Percentiles rank a stretch among this genome's conserved stretches.
Conservation (phyloP, 1,140 invertebrate species). For the Drosophila ohnishii region DNA sequence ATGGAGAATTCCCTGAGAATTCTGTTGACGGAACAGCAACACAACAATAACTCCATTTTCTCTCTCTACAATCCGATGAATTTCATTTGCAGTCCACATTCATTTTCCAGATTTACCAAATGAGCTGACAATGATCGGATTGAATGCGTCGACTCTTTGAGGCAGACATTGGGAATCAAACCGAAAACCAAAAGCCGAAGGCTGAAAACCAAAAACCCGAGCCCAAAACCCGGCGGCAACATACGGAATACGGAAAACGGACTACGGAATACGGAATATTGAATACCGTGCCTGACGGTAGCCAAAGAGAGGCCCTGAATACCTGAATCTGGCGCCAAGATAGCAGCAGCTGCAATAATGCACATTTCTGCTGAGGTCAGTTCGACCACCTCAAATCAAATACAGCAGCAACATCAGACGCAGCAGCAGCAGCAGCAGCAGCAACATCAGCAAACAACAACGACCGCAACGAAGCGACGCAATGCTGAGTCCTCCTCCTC, state of each 20-base stretch:
- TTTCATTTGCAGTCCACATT: slow-evolving; percentile 42
- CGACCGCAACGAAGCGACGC: slow-evolving; percentile 71
- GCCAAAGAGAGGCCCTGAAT: slow-evolving; percentile 36
- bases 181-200: slow-evolving; percentile 34
- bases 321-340: slow-evolving; percentile 32
- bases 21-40: not conserved
- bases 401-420: slow-evolving; percentile 65
- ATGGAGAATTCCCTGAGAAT: not conserved
- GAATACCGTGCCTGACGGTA: slow-evolving; percentile 18
- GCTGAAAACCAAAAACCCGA: slow-evolving; percentile 36
- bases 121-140: slow-evolving; percentile 54
- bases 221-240: slow-evolving; percentile 35
- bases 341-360: slow-evolving; percentile 83
- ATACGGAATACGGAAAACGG: slow-evolving; percentile 13
- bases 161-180: slow-evolving; percentile 47
- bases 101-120: slow-evolving; percentile 53
- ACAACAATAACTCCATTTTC: not conserved
- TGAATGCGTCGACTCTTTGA: slow-evolving; percentile 55
- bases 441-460: slow-evolving; percentile 49
- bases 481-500: slow-evolving; percentile 53
- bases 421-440: slow-evolving; percentile 63
- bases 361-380: slow-evolving; percentile 88
- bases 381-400: slow-evolving; percentile 85
- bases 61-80: slow-evolving; percentile 11
- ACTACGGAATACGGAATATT: slow-evolving; percentile 2